Conservation (phyloP, 1,140 invertebrate genomes). For the Saxidomus purpurata region DNA sequence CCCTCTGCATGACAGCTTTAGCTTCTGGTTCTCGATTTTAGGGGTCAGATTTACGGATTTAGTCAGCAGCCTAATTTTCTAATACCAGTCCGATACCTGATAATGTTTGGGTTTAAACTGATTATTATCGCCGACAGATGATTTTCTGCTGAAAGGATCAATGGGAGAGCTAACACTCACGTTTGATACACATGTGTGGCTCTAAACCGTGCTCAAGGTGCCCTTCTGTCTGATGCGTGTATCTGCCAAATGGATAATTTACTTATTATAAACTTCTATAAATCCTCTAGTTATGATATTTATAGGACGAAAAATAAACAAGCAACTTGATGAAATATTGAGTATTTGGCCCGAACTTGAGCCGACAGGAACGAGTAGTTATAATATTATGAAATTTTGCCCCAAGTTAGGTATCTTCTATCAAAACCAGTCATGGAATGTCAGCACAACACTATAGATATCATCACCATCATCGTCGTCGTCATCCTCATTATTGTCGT, state of each 20-base stretch:
- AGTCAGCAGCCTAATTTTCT: no score
- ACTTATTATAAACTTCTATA: constrained; percentile 28
- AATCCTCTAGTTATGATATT: constrained; percentile 19
- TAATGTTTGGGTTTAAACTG: background rate
- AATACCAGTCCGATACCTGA: constrained; percentile 2
- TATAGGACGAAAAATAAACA: constrained; percentile 16
- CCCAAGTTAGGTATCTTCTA: no score
- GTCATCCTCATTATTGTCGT: background rate
- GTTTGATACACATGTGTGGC: constrained; percentile 3
- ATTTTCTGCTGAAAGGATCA: background rate
- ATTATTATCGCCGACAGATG: background rate
- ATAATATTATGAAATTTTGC: no score
- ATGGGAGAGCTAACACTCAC: background rate
- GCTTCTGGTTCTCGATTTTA: no score
- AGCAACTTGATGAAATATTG: background rate
- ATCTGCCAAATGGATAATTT: constrained; percentile 26
- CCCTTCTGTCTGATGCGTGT: background rate
- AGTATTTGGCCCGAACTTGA: background rate
- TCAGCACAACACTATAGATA: background rate
- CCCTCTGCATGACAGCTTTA: no score
- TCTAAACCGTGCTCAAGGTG: background rate
- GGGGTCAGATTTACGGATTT: no score
- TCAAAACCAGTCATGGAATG: no score
- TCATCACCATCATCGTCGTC: background rate
- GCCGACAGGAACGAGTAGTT: no score